phyloP scores from a whole-genome alignment of 1,140 invertebrate genomes.

The Zaprionus africanus region DNA sequence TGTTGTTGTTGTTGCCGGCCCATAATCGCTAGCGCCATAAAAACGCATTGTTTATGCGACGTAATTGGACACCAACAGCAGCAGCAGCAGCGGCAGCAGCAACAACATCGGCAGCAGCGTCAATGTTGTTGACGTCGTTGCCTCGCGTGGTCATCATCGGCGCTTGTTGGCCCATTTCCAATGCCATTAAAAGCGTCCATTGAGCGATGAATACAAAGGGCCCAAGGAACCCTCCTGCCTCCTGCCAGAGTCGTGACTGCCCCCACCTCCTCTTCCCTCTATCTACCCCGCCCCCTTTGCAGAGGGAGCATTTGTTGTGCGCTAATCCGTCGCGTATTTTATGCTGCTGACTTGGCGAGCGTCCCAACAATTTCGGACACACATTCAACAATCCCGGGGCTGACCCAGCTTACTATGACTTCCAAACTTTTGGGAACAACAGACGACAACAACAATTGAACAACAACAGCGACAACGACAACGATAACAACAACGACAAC shows the following conservation, averaged over 20 bases:
- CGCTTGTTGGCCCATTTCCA: conserved; percentile 63
- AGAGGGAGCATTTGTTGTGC: conserved; percentile 60
- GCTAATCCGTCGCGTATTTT: conserved; percentile 78
- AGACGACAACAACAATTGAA: conserved; percentile 18
- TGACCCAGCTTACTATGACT: conserved; percentile 60
- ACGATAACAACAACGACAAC: not conserved
- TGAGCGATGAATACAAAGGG: conserved; percentile 57
- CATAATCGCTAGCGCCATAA: conserved; percentile 77
- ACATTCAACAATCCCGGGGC: conserved; percentile 43
- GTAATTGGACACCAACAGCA: conserved; percentile 74
- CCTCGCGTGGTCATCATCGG: conserved; percentile 66
- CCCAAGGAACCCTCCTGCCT: not conserved
- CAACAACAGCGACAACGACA: not conserved
- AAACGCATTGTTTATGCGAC: conserved; percentile 82
- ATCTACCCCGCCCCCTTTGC: not conserved
- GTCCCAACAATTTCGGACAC: conserved; percentile 48
- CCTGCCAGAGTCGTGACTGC: not conserved
- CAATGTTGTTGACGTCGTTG: conserved; percentile 35
- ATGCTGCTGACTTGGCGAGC: conserved; percentile 62
- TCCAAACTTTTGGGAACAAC: conserved; percentile 33
- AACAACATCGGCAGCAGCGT: not conserved
- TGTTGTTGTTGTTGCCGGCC: conserved; percentile 45
- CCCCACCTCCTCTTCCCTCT: not conserved
- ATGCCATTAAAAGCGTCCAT: conserved; percentile 76
- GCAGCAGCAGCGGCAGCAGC: conserved; percentile 13